Conservation (phyloP, 2,113 vertebrate species). For the Puntigrus tetrazona region DNA sequence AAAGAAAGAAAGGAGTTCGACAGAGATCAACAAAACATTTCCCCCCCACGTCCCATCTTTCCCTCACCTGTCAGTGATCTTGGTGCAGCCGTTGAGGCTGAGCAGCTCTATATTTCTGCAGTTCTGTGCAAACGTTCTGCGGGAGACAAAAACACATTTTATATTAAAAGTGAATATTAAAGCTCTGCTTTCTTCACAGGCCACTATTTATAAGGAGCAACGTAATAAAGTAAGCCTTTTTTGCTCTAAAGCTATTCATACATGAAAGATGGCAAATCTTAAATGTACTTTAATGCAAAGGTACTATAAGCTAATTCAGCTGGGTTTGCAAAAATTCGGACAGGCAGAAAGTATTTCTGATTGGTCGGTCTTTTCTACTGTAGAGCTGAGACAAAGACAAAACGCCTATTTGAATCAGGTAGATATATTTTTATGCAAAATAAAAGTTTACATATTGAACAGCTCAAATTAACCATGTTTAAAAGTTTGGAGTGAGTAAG, state of each 20-base stretch:
- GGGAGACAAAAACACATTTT: conserved; percentile 47
- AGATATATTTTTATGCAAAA: background rate
- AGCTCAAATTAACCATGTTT: background rate
- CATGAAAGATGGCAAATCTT: background rate
- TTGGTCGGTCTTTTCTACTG: background rate
- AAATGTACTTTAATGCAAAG: background rate
- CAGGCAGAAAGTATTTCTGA: background rate
- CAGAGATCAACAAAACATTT: background rate
- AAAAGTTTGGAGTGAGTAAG: background rate
- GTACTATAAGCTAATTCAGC: background rate
- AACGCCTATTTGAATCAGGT: background rate
- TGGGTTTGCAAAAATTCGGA: background rate
- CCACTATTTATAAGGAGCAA: background rate
- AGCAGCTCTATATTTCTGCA: conserved; percentile 97
- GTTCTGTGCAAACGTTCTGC: conserved; percentile 96
- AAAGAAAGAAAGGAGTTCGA: conserved; percentile 49
- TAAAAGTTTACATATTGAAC: background rate
- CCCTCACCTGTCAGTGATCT: conserved; percentile 94
- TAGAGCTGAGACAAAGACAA: background rate
- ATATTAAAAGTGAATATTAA: background rate
- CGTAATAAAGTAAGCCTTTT: background rate
- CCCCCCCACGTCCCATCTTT: background rate
- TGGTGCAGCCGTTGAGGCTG: conserved; percentile 96
- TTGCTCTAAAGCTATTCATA: background rate
- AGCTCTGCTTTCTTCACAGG: background rate